Conservation (phyloP, 2,797 vertebrate species). For the Neosalanx taihuensis region DNA sequence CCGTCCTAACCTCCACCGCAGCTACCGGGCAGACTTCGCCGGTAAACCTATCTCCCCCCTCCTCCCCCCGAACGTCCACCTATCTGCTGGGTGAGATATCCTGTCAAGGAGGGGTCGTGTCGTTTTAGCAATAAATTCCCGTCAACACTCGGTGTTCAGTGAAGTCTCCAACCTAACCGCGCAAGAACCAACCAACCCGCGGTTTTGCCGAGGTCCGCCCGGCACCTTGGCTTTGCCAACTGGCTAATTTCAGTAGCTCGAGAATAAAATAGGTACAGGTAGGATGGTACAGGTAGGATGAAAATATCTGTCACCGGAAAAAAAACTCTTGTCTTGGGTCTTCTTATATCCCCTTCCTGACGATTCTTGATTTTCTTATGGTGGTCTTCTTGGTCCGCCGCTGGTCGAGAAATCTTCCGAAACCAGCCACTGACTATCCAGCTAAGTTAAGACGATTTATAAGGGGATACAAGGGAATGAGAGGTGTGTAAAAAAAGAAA, state of each 20-base stretch:
- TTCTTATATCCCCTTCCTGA: slow-evolving; percentile 13
- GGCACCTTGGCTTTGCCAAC: slow-evolving; percentile 18
- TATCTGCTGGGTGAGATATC: slow-evolving; percentile 60
- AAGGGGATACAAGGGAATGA: slow-evolving; percentile 24
- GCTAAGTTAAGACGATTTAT: slow-evolving; percentile 39
- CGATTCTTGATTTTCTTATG: slow-evolving; percentile 12
- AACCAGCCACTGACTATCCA: slow-evolving; percentile 49
- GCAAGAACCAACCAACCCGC: slow-evolving; percentile 25
- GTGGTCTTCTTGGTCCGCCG: slow-evolving; percentile 9
- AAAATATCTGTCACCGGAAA: slow-evolving; percentile 13
- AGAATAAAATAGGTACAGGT: slow-evolving; percentile 3
- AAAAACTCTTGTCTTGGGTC: slow-evolving; percentile 5
- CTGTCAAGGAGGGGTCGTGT: slow-evolving; percentile 29
- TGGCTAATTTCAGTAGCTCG: slow-evolving; percentile 19
- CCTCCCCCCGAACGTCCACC: slow-evolving; percentile 64
- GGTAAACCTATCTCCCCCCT: slow-evolving; percentile 68
- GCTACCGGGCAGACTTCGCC: slow-evolving; percentile 48
- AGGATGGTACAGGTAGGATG: slow-evolving; percentile 13
- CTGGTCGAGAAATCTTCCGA: slow-evolving; percentile 21
- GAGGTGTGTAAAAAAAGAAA: slow-evolving; percentile 37
- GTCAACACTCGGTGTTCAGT: slow-evolving; percentile 27
- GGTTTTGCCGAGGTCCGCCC: slow-evolving; percentile 31
- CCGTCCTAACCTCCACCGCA: slow-evolving; percentile 64
- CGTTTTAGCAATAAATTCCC: slow-evolving; percentile 25
- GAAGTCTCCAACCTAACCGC: slow-evolving; percentile 24